A percentile compares a stretch with the other conserved stretches of the same genome.
These are phyloP conservation scores for Indicator maculatus DNA, from an alignment of 2,113 vertebrate genomes.

Conservation along the genomic window DNA sequence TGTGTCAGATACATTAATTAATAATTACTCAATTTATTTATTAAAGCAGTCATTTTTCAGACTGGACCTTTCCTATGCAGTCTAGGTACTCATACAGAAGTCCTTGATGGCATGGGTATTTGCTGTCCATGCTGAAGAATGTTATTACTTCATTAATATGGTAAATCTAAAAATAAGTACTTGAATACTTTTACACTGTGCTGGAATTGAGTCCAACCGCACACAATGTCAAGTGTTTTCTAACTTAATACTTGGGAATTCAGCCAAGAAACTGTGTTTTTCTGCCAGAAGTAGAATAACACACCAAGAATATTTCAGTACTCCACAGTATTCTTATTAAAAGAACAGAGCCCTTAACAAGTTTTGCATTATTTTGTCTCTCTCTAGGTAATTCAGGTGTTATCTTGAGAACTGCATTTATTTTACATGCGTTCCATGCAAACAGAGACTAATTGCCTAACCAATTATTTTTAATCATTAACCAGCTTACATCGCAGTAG, in stretches of 20 bases:
- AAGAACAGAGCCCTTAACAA: conserved; percentile 40
- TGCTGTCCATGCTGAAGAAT: neutral
- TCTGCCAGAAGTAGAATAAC: conserved; percentile 45
- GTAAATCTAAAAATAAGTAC: conserved; percentile 15
- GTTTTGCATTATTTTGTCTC: conserved; percentile 33
- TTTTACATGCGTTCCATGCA: conserved; percentile 18
- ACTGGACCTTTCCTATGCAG: neutral
- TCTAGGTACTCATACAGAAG: neutral
- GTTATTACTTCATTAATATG: neutral
- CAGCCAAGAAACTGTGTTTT: conserved; percentile 48
- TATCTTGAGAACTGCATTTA: conserved; percentile 16
- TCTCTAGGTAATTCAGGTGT: conserved; percentile 47
- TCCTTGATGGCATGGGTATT: neutral
- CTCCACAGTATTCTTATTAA: conserved; percentile 48
- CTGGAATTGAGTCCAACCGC: neutral
- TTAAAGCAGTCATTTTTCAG: neutral
- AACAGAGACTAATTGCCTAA: conserved; percentile 40
- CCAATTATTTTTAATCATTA: conserved; percentile 61
- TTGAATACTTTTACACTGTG: conserved; percentile 3
- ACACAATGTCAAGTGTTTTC: conserved; percentile 31
- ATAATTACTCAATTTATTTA: neutral
- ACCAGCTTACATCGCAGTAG: neutral
- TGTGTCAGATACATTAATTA: neutral
- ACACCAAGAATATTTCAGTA: conserved; percentile 54
- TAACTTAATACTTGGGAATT: conserved; percentile 18